Conservation (phyloP, 2,113 vertebrate genomes). For the Bujurquina vittata region DNA sequence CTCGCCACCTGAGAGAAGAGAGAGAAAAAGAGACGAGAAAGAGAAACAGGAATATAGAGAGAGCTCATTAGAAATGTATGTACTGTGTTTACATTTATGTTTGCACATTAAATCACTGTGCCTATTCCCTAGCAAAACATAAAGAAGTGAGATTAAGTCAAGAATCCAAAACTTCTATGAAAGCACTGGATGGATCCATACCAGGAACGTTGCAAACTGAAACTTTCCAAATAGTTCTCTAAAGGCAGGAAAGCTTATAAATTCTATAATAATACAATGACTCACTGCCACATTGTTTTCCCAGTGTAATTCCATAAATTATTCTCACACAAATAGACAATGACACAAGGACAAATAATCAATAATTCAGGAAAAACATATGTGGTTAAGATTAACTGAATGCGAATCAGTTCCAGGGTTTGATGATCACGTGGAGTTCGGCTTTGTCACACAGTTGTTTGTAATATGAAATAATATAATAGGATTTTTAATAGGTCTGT, state of each 20-base stretch:
- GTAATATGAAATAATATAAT: slow-evolving; percentile 7
- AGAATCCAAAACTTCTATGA: not conserved
- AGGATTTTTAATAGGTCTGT: slow-evolving; percentile 27
- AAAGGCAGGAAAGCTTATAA: not conserved
- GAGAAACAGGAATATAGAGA: not conserved
- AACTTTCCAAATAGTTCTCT: not conserved
- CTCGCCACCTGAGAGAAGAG: not conserved
- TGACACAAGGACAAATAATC: not conserved
- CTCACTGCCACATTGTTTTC: not conserved
- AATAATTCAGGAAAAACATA: not conserved
- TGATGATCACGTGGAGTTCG: not conserved
- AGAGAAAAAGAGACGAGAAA: not conserved
- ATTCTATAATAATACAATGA: not conserved
- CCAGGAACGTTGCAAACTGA: not conserved
- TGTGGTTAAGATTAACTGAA: not conserved
- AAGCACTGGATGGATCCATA: not conserved
- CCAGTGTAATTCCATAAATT: not conserved
- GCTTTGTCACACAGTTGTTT: slow-evolving; percentile 19
- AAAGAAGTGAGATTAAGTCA: not conserved
- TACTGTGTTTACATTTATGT: not conserved
- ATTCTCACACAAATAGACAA: not conserved
- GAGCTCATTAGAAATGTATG: not conserved
- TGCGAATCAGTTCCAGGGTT: not conserved
- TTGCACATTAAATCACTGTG: not conserved
- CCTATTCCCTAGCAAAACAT: not conserved